Conservation (phyloP, 2,113 vertebrate genomes). For the Ellobius talpinus region DNA sequence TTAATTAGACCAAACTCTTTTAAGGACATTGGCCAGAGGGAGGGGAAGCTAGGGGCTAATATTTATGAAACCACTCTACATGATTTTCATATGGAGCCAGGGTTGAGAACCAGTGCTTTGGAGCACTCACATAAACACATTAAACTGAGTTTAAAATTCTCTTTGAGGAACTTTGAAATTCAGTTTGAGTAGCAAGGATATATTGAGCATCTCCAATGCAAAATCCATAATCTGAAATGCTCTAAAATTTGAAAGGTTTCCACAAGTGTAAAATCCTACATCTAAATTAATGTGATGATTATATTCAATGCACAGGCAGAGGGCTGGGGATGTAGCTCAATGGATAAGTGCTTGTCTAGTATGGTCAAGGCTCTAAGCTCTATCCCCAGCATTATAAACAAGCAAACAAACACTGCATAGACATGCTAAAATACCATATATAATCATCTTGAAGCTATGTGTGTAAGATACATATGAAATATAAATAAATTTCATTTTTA, state of each 20-base stretch:
- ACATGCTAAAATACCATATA: not conserved
- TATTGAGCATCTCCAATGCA: not conserved
- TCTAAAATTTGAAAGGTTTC: not conserved
- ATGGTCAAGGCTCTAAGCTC: not conserved
- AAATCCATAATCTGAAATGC: not conserved
- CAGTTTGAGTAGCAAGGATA: not conserved
- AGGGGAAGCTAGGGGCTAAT: not conserved
- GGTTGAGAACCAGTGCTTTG: not conserved
- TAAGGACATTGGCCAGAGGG: not conserved
- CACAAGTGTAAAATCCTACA: not conserved
- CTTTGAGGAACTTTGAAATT: conserved; percentile 16
- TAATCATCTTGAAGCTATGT: not conserved
- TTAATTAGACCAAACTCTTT: conserved; percentile 12
- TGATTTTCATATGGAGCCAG: not conserved
- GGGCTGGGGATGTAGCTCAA: not conserved
- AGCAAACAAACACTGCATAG: not conserved
- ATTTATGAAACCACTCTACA: not conserved
- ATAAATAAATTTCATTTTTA: not conserved
- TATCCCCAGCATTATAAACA: not conserved
- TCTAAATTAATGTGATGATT: not conserved
- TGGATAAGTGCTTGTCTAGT: not conserved
- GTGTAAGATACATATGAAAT: not conserved
- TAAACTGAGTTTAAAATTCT: not conserved
- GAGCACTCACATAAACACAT: not conserved
- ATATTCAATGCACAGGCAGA: not conserved